These are phyloP conservation scores for Leucoraja erinaceus DNA, from an alignment of 2,113 vertebrate genomes.

Conservation along the genomic window DNA sequence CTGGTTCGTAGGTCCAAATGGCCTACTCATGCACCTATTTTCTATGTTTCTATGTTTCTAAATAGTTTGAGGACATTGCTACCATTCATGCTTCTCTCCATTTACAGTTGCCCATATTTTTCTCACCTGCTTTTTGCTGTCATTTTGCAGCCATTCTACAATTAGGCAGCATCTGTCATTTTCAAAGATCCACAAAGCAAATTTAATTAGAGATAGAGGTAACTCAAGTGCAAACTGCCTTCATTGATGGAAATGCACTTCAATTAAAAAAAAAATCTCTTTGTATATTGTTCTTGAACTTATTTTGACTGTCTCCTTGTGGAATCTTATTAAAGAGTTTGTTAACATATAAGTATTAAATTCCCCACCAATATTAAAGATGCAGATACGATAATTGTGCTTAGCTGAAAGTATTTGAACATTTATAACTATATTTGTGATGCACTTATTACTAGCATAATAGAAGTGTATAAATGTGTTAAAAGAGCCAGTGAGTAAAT, in stretches of 20 bases:
- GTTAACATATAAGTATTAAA: neutral
- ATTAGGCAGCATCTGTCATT: neutral
- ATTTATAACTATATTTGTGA: neutral
- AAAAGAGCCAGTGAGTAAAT: neutral
- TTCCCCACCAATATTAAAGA: neutral
- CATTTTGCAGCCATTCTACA: neutral
- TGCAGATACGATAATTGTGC: neutral
- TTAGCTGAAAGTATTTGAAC: neutral
- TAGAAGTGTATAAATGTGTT: neutral
- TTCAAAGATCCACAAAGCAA: neutral
- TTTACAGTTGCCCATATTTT: neutral
- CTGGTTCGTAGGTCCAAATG: too few relatives aligned
- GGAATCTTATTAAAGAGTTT: neutral
- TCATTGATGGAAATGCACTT: neutral
- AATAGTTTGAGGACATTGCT: neutral
- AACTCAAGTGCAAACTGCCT: neutral
- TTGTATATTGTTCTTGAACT: neutral
- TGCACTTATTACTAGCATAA: neutral
- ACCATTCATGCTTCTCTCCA: neutral
- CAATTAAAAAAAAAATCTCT: neutral
- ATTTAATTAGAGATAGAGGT: neutral
- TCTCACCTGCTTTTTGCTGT: neutral
- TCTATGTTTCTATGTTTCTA: too few relatives aligned
- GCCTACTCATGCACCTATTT: too few relatives aligned
- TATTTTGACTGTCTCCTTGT: constrained; percentile 9